Evolutionary conservation across 2,888 invertebrate species (phyloP).

Genomic region (Rhaphigaster nebulosa): DNA sequence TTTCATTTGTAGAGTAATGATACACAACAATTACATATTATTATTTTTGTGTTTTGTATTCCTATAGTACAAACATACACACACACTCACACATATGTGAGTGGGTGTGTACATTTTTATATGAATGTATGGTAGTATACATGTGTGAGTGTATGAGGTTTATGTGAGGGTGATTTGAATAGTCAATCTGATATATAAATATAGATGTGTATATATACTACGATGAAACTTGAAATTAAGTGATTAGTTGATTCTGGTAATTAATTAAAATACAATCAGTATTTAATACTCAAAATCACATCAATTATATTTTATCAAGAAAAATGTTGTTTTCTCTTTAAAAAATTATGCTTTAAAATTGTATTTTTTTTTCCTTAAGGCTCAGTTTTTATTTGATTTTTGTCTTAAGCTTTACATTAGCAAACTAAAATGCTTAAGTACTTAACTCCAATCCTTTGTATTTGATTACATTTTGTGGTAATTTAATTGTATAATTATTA

Average conservation of each 20-base stretch:
- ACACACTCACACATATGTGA: neutral
- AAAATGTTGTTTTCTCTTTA: neutral
- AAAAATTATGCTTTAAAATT: slow-evolving; percentile 17
- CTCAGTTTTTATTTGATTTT: neutral
- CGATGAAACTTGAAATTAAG: neutral
- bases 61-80: neutral
- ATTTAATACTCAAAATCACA: neutral
- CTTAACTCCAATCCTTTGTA: neutral
- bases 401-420: neutral
- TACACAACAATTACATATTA: slow-evolving; percentile 36
- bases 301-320: neutral
- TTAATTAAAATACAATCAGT: neutral
- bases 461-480: neutral
- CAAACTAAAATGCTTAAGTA: neutral
- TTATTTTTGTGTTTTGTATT: slow-evolving; percentile 15
- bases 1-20: slow-evolving; percentile 39
- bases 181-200: neutral
- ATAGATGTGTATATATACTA: neutral
- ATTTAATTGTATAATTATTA: neutral
- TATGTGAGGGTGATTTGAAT: neutral
- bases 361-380: neutral
- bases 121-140: neutral
- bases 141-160: neutral
- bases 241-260: slow-evolving; percentile 41
- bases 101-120: neutral